These are phyloP conservation scores for Xiphophorus birchmanni DNA, from an alignment of 2,797 vertebrate species.

Conservation along the genomic window DNA sequence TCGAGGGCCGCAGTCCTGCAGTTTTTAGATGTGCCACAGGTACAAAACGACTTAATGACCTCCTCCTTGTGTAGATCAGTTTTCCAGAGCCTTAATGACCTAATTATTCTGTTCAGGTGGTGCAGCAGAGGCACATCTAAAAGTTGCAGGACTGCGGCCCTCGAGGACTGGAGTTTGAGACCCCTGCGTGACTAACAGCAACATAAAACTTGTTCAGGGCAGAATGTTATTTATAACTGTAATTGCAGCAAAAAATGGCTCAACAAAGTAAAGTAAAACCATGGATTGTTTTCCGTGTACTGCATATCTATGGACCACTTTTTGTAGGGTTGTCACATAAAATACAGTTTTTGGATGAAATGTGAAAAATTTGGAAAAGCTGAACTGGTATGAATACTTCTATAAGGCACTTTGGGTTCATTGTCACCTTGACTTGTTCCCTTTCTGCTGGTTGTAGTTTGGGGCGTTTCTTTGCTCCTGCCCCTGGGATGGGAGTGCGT, in stretches of 20 bases:
- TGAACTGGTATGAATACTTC: neutral
- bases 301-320: neutral
- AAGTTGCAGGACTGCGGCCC: no score
- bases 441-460: neutral
- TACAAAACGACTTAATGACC: no score
- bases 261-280: neutral
- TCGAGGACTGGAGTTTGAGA: no score
- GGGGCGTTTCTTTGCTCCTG: constrained; percentile 3
- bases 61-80: no score
- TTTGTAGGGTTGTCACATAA: neutral
- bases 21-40: no score
- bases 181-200: neutral
- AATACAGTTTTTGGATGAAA: neutral
- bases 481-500: neutral
- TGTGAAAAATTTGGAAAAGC: neutral
- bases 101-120: no score
- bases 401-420: neutral
- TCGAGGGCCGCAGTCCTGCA: no score
- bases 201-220: neutral
- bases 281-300: neutral
- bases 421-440: neutral
- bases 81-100: no score
- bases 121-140: no score
- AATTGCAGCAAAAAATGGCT: neutral
- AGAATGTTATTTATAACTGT: neutral